A percentile compares a stretch with the other conserved stretches of the same genome.
Conservation (phyloP, 1,140 invertebrate genomes). For the Drosophila watanabei region DNA sequence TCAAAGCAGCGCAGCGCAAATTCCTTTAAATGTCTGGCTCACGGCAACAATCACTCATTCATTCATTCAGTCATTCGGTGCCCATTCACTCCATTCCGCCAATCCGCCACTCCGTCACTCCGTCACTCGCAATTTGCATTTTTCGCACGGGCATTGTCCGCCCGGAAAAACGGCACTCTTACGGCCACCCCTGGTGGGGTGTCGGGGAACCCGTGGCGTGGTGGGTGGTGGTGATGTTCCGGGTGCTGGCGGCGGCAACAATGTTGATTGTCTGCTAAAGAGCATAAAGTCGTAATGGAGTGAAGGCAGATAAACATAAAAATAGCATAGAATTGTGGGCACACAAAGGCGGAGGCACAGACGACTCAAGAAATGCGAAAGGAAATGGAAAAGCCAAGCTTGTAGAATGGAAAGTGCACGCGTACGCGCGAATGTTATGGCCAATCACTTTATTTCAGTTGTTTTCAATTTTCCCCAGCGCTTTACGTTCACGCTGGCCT, state of each 20-base stretch:
- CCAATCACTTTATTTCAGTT: conserved; percentile 85
- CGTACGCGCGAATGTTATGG: conserved; percentile 76
- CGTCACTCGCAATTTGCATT: conserved; percentile 77
- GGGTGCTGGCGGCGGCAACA: conserved; percentile 44
- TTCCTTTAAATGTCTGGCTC: conserved; percentile 51
- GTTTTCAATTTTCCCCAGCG: conserved; percentile 72
- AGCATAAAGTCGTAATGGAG: conserved; percentile 83
- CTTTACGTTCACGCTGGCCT: conserved; percentile 20
- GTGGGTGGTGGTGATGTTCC: conserved; percentile 5
- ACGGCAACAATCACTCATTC: conserved; percentile 68
- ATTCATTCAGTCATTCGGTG: conserved; percentile 52
- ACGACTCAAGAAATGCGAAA: conserved; percentile 17
- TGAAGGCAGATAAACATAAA: conserved; percentile 82
- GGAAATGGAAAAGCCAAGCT: conserved; percentile 35
- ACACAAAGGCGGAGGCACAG: conserved; percentile 61
- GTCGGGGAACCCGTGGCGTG: neutral
- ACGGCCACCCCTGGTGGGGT: conserved; percentile 3
- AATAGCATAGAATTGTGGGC: conserved; percentile 79
- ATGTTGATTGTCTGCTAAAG: conserved; percentile 83
- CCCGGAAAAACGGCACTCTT: conserved; percentile 22
- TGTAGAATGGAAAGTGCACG: conserved; percentile 71
- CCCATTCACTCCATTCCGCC: conserved; percentile 52
- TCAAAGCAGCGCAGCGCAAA: conserved; percentile 59
- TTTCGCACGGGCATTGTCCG: conserved; percentile 73
- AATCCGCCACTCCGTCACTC: conserved; percentile 34